These are phyloP conservation scores for Madoqua kirkii DNA, from an alignment of 2,113 vertebrate species.

Conservation along the genomic window DNA sequence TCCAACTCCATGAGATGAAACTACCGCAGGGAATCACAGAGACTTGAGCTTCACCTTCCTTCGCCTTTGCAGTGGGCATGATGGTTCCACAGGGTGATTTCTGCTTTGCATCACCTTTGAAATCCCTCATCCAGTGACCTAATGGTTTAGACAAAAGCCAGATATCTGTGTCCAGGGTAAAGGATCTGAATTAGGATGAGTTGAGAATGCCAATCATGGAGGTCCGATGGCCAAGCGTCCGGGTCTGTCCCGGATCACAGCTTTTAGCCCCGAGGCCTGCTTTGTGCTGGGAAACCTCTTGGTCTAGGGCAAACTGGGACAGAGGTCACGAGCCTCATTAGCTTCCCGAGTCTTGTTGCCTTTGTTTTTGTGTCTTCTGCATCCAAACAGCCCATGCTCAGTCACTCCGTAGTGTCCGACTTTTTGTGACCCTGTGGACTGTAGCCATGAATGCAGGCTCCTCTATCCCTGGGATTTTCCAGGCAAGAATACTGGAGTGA, in stretches of 20 bases:
- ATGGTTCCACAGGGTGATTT: rapidly evolving
- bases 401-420: background rate
- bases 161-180: background rate
- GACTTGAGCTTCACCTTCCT: background rate
- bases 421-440: background rate
- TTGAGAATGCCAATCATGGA: background rate
- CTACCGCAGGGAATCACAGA: background rate
- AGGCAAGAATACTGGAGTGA: background rate
- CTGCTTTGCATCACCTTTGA: background rate
- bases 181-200: background rate
- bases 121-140: background rate
- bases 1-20: rapidly evolving
- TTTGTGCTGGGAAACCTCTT: rapidly evolving
- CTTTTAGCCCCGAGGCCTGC: rapidly evolving
- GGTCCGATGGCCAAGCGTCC: rapidly evolving
- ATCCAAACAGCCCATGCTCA: background rate
- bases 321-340: no score
- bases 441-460: background rate
- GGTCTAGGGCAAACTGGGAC: background rate
- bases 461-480: background rate
- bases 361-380: no score
- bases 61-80: rapidly evolving
- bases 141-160: background rate
- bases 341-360: background rate
- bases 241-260: rapidly evolving